Percentiles rank a stretch among this genome's conserved stretches.
Conservation (phyloP, 2,888 invertebrate genomes). For the Amblyjoppa proteus region DNA sequence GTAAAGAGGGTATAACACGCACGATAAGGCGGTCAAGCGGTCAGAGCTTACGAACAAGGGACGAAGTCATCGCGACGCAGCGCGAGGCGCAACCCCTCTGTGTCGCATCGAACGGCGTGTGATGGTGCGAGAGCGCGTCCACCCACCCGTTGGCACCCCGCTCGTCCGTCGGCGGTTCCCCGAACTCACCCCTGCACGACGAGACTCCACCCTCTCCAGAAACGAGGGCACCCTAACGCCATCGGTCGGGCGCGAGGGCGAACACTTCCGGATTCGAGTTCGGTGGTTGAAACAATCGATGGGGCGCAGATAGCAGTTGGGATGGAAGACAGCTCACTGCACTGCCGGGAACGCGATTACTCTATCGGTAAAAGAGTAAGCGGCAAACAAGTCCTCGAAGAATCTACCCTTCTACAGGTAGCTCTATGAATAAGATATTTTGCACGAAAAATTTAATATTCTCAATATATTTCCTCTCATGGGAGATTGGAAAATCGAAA, state of each 20-base stretch:
- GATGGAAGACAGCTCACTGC: neutral
- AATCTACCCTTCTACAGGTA: neutral
- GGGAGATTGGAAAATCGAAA: neutral
- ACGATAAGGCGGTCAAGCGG: constrained; percentile 55
- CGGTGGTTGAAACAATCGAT: constrained; percentile 20
- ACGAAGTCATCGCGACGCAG: constrained; percentile 63
- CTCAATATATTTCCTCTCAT: neutral
- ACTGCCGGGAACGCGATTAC: neutral
- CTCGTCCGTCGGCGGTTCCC: constrained; percentile 6
- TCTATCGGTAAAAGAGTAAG: too few species aligned
- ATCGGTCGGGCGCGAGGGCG: constrained; percentile 42
- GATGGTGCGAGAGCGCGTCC: constrained; percentile 54
- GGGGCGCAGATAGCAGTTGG: neutral
- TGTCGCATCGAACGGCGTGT: constrained; percentile 66
- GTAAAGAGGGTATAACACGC: constrained; percentile 7
- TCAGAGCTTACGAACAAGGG: constrained; percentile 53
- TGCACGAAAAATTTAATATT: too few species aligned
- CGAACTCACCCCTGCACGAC: constrained; percentile 35
- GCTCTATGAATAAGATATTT: too few species aligned
- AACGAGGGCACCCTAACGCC: constrained; percentile 46
- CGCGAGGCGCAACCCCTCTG: constrained; percentile 64
- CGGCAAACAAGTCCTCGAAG: neutral
- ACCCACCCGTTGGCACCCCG: constrained; percentile 33
- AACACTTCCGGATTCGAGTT: neutral
- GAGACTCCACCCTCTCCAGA: constrained; percentile 62